Base-by-base conservation (phyloP, 2,113 vertebrate species). In the Melanerpes formicivorus region DNA sequence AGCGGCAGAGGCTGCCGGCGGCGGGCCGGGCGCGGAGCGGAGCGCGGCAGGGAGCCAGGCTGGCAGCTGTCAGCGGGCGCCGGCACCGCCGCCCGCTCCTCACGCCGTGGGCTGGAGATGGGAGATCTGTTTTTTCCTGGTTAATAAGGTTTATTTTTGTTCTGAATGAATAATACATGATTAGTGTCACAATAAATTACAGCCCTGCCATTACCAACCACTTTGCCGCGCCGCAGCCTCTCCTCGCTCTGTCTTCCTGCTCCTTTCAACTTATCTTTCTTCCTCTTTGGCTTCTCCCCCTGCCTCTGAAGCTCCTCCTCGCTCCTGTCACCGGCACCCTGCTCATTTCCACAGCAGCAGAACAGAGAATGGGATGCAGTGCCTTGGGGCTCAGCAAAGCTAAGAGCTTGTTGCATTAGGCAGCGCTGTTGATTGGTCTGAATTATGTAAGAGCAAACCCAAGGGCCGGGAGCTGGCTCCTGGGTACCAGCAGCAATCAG, bases 121-220 rank as follows among this genome's bases (percentile, higher is more conserved):
- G 89, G 93, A 87, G 93, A 90, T 97, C 96, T 97, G 66, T 95
- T 96, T 93, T 93, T 96, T 96, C 95, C 95, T 70, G 67, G 93
- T 88, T 96, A 95, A 96, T 97, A 94, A 94, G 94, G 92, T 95
- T 97, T 96, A 96, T 97, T 97, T 98, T 97, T 96, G 93, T 97
- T 95, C 94, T 0, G 29, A 91, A 96, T 97, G 96, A 96, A 97
- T 96, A 97, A 97, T 93, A 92, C 91, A 95, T 94, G 82, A 87
- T 95, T 95, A 67, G 78, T 88, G 95, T 96, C 97, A 95, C 95
- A 96, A 95, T 88, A 97, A 97, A 95, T 95, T 92, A 94, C 94
- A 88, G 75, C 73, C 95, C 90, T 93, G 93, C 96, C 84, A 40
- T 84, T 87, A 93, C 88, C 91, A 95, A 84, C 92, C 89, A 77